Evolutionary conservation across 2,888 invertebrate species (phyloP).

Genomic region (Trissolcus japonicus): DNA sequence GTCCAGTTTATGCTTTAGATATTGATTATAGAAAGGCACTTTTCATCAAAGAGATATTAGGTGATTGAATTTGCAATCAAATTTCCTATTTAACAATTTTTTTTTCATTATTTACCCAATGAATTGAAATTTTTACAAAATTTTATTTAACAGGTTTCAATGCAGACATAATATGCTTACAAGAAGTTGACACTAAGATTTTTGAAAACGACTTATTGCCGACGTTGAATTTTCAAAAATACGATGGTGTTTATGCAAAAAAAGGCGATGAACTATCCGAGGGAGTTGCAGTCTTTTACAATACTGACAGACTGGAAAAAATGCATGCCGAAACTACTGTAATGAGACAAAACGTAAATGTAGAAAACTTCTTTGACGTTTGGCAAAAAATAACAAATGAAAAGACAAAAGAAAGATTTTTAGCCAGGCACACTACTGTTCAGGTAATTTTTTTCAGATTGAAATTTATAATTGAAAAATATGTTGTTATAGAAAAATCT

Average conservation of each 20-base stretch:
- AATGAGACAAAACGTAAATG: conserved; percentile 80
- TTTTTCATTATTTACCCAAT: too few species aligned
- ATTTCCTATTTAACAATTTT: too few species aligned
- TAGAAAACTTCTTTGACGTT: conserved; percentile 78
- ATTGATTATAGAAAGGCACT: conserved; percentile 93
- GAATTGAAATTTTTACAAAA: too few species aligned
- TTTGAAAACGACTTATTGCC: conserved; percentile 83
- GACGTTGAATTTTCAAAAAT: conserved; percentile 79
- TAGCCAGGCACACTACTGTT: conserved; percentile 82
- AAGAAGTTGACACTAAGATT: conserved; percentile 92
- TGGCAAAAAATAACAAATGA: conserved; percentile 82
- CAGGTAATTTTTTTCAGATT: conserved; percentile 75
- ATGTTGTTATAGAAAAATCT: background rate
- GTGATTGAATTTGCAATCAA: conserved; percentile 77
- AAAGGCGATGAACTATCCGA: conserved; percentile 87
- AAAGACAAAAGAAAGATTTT: conserved; percentile 79
- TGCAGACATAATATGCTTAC: conserved; percentile 91
- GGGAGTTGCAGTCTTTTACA: conserved; percentile 88
- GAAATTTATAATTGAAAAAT: too few species aligned
- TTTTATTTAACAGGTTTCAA: conserved; percentile 83
- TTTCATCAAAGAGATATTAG: conserved; percentile 87
- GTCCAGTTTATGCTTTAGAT: conserved; percentile 87
- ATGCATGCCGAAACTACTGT: conserved; percentile 79
- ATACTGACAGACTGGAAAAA: conserved; percentile 82
- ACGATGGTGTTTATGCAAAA: conserved; percentile 81